A percentile compares a stretch with the other conserved stretches of the same genome.
phyloP scores from a whole-genome alignment of 2,797 vertebrate genomes.

The Notamacropus eugenii region DNA sequence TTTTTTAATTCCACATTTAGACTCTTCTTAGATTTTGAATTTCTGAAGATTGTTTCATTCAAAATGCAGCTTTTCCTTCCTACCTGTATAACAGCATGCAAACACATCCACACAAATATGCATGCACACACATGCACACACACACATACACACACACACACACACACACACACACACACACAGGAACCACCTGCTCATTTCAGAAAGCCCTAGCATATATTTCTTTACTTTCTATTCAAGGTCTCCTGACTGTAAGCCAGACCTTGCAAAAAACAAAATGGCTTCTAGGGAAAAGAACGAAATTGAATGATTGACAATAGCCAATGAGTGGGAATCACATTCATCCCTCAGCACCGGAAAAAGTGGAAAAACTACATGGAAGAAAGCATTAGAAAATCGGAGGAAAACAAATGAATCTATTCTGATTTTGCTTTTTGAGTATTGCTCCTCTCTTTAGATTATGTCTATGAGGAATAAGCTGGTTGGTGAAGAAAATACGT shows the following conservation, averaged over 20 bases:
- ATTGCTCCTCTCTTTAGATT: background rate
- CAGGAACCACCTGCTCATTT: constrained; percentile 14
- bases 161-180: background rate
- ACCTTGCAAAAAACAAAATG: constrained; percentile 24
- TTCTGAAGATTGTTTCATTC: background rate
- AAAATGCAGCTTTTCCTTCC: constrained; percentile 1
- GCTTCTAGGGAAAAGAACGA: background rate
- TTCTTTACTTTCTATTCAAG: background rate
- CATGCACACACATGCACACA: background rate
- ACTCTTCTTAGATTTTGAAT: background rate
- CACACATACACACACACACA: background rate
- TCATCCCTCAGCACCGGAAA: background rate
- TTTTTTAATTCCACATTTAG: background rate
- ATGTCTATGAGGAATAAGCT: background rate
- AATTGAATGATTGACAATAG: background rate
- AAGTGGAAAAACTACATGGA: background rate
- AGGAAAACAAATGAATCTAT: constrained; percentile 6
- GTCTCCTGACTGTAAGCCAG: background rate
- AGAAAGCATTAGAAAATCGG: constrained; percentile 4
- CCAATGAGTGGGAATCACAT: background rate
- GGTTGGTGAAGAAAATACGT: background rate
- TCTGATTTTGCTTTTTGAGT: background rate
- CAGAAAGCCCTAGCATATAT: background rate
- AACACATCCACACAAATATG: background rate
- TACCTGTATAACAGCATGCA: background rate